These are phyloP conservation scores for Gambelia wislizenii DNA, from an alignment of 2,797 vertebrate genomes.

Conservation along the genomic window DNA sequence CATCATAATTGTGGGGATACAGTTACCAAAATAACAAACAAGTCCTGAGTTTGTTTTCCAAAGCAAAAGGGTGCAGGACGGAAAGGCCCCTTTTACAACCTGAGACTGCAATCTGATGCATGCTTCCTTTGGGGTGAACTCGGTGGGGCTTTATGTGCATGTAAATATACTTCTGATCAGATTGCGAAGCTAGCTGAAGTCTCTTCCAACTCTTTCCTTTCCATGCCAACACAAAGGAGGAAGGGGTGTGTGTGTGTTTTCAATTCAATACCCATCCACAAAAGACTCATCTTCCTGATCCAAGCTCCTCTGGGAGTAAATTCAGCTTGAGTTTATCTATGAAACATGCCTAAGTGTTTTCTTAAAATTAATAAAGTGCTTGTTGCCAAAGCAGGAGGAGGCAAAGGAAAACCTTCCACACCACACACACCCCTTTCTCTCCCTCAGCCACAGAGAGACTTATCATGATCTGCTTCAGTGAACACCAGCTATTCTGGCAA, in stretches of 20 bases:
- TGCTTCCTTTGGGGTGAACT: neutral
- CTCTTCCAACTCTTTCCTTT: neutral
- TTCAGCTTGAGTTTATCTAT: neutral
- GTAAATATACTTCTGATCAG: neutral
- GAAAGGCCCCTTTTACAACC: neutral
- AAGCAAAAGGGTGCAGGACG: neutral
- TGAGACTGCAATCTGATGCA: neutral
- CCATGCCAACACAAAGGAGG: neutral
- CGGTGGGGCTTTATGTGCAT: neutral
- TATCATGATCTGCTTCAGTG: constrained; percentile 83
- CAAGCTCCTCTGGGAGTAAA: neutral
- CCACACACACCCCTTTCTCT: constrained; percentile 15
- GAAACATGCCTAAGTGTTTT: neutral
- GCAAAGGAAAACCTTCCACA: too few relatives aligned
- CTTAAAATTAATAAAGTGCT: neutral
- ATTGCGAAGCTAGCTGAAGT: neutral
- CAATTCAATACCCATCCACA: neutral
- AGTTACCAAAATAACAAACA: constrained; percentile 68
- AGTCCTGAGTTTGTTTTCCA: constrained; percentile 30
- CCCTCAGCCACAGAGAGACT: constrained; percentile 70
- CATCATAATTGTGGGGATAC: constrained; percentile 69
- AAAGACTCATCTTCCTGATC: neutral
- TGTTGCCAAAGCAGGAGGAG: neutral
- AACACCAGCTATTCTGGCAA: constrained; percentile 84
- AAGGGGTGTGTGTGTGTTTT: neutral